Evolutionary conservation across 2,113 vertebrate species (phyloP).

Genomic region (Hystrix cristata): DNA sequence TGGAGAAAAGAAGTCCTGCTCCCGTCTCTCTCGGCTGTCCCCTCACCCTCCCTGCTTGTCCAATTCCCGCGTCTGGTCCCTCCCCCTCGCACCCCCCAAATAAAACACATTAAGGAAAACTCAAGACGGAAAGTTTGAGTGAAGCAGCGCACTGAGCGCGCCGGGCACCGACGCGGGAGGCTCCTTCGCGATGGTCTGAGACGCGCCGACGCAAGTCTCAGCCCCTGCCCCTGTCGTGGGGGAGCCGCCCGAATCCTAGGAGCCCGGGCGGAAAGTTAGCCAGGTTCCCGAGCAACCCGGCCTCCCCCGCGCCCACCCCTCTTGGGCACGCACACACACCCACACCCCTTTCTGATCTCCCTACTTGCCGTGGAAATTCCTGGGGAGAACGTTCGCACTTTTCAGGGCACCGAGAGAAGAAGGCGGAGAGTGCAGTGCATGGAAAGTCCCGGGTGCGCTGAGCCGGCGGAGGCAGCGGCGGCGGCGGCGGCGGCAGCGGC

Average conservation of each 20-base stretch:
- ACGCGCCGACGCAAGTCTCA: slow-evolving; percentile 55
- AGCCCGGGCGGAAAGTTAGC: slow-evolving; percentile 82
- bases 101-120: slow-evolving; percentile 84
- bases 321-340: slow-evolving; percentile 43
- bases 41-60: slow-evolving; percentile 73
- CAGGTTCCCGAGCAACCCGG: slow-evolving; percentile 51
- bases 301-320: slow-evolving; percentile 60
- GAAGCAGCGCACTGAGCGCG: slow-evolving; percentile 71
- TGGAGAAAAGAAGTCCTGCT: slow-evolving; percentile 62
- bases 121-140: slow-evolving; percentile 83
- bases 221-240: slow-evolving; percentile 7
- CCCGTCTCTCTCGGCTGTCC: slow-evolving; percentile 55
- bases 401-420: slow-evolving; percentile 75
- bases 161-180: slow-evolving; percentile 46
- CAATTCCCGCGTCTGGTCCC: slow-evolving; percentile 78
- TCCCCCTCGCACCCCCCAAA: slow-evolving; percentile 80
- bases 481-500: slow-evolving; percentile 77
- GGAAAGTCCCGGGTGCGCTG: slow-evolving; percentile 91
- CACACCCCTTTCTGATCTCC: slow-evolving; percentile 65
- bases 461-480: slow-evolving; percentile 81
- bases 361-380: slow-evolving; percentile 93
- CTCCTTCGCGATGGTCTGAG: slow-evolving; percentile 36
- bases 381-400: slow-evolving; percentile 81
- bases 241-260: slow-evolving; percentile 57
- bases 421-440: slow-evolving; percentile 85